These are phyloP conservation scores for Typhlichthys eigenmanni DNA, from an alignment of 2,797 vertebrate genomes.

Conservation along the genomic window DNA sequence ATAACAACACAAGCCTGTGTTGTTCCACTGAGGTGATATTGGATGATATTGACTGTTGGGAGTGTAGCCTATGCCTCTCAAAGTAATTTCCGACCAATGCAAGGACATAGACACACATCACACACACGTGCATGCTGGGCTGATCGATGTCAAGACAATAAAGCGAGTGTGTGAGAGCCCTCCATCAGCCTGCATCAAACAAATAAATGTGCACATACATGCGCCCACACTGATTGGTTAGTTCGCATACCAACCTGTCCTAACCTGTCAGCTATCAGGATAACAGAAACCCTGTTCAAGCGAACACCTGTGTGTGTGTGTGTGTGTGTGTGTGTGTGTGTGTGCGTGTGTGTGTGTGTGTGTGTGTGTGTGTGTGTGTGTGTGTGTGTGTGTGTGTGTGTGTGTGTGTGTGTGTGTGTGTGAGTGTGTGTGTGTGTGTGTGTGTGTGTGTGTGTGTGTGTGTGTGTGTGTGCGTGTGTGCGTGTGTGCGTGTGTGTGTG, in stretches of 20 bases:
- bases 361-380: constrained; percentile 32
- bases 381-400: constrained; percentile 21
- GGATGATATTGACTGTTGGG: constrained; percentile 72
- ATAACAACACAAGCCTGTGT: constrained; percentile 63
- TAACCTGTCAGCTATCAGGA: constrained; percentile 47
- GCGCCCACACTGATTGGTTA: constrained; percentile 33
- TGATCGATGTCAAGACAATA: constrained; percentile 58
- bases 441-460: constrained; percentile 20
- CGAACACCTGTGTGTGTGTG: constrained; percentile 15
- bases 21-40: constrained; percentile 68
- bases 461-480: constrained; percentile 25
- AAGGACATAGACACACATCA: constrained; percentile 61
- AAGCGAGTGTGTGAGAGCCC: constrained; percentile 10
- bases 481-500: constrained; percentile 34
- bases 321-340: constrained; percentile 23
- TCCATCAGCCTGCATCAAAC: too few species aligned
- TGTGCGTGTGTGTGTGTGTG: constrained; percentile 36
- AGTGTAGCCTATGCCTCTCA: constrained; percentile 60
- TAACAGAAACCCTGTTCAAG: constrained; percentile 11
- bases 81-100: constrained; percentile 73
- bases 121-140: constrained; percentile 15
- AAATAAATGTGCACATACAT: too few species aligned
- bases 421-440: constrained; percentile 23
- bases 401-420: constrained; percentile 18
- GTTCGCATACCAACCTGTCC: constrained; percentile 43